Conservation (phyloP, 2,113 vertebrate genomes). For the Tor tambroides region DNA sequence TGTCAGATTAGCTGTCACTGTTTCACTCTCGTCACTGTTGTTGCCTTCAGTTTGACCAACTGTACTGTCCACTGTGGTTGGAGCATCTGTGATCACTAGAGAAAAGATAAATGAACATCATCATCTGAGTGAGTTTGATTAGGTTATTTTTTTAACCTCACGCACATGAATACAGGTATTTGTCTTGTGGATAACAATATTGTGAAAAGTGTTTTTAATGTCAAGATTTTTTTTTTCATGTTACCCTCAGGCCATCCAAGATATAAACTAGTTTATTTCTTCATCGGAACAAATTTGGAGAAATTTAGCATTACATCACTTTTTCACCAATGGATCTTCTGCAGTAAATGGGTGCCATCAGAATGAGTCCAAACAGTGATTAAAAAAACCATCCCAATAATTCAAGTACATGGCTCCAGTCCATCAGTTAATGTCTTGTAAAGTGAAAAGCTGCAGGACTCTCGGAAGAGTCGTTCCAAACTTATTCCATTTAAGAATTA, state of each 20-base stretch:
- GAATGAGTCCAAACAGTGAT: too few relatives aligned
- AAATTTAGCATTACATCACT: too few relatives aligned
- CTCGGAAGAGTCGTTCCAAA: too few relatives aligned
- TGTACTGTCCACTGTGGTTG: neutral
- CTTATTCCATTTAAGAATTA: too few relatives aligned
- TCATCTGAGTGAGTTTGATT: neutral
- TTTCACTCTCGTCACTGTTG: neutral
- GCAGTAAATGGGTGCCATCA: too few relatives aligned
- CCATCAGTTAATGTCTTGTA: too few relatives aligned
- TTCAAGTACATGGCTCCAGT: too few relatives aligned
- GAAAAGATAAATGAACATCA: too few relatives aligned
- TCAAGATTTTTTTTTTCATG: neutral
- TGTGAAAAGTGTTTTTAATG: neutral
- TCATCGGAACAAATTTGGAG: too few relatives aligned
- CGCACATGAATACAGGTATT: neutral
- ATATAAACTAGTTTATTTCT: neutral
- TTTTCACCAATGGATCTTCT: too few relatives aligned
- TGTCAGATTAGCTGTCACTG: neutral
- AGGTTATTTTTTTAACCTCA: neutral
- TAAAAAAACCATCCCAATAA: too few relatives aligned
- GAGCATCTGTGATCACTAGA: neutral
- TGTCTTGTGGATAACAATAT: neutral
- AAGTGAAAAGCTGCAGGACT: too few relatives aligned
- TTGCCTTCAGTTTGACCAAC: neutral
- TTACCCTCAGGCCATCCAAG: neutral